Evolutionary conservation across 2,113 vertebrate genomes (phyloP), one percentile per base, ranked within the genome.

Genomic region (Mugil cephalus): DNA sequence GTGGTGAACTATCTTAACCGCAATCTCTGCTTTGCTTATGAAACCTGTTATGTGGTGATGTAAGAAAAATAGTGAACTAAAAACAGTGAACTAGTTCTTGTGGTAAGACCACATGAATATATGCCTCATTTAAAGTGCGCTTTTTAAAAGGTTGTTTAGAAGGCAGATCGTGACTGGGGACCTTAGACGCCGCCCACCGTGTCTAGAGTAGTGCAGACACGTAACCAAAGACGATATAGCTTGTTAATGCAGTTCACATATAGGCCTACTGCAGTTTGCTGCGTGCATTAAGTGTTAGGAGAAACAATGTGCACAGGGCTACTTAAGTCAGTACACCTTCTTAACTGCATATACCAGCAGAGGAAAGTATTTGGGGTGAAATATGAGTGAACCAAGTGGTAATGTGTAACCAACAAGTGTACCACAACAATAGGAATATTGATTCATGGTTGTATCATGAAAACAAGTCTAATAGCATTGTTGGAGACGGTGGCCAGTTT

Each of bases 1-100:
- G 58, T 48, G 38, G 54, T 9, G 52, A 68, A 64, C 12, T 53
- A 61, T 87, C 73, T 85, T 77, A 61, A 55, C 39, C 15, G 6
- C 10, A n/a, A 2, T 8, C 5, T 11, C 15, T 56, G 14, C 18
- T 8, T 65, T 10, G 1, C 58, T 64, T 65, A 69, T 79, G 4
- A 60, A 79, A 76, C 21, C 18, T 40, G 5, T 21, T 4, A 74
- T 11, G 21, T 30, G 7, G 6, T 79, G 61, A 53, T 42, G 65
- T 17, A 24, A 74, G 17, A 2, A 9, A n/a, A 18, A 50, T 54
- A n/a, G 10, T 36, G n/a, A n/a, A n/a, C n/a, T n/a, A n/a, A n/a
- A n/a, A n/a, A n/a, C n/a, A n/a, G n/a, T n/a, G n/a, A 30, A 30
- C 24, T 30, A 30, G 24, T 30, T 30, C 24, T 30, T 30, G 24